Conservation (phyloP, 2,113 vertebrate genomes). For the Rhabdornis inornatus region DNA sequence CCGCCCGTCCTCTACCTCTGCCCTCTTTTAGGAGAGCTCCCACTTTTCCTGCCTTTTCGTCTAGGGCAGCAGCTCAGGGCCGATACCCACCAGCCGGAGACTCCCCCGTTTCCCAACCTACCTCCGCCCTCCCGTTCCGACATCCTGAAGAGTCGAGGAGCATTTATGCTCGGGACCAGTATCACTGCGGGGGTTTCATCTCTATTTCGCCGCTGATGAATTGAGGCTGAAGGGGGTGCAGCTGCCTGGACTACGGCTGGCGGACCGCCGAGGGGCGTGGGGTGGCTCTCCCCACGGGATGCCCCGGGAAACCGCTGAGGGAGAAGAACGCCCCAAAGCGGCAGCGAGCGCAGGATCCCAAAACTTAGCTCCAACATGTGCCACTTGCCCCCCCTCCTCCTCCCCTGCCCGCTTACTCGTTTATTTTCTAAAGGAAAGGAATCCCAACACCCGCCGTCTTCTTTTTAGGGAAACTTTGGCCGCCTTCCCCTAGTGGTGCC, state of each 20-base stretch:
- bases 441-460: neutral
- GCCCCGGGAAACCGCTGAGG: neutral
- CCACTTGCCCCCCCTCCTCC: neutral
- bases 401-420: neutral
- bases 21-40: neutral
- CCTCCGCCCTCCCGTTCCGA: fast-evolving
- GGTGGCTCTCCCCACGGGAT: neutral
- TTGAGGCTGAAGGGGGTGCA: neutral
- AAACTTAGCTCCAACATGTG: neutral
- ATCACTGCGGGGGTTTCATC: neutral
- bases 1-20: neutral
- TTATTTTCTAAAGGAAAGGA: neutral
- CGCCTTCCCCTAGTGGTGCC: neutral
- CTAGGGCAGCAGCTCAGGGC: neutral
- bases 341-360: neutral
- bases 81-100: neutral
- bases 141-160: neutral
- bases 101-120: neutral
- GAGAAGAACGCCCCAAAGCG: neutral
- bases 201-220: neutral
- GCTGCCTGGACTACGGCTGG: neutral
- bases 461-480: neutral
- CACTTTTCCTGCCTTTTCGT: neutral
- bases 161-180: neutral
- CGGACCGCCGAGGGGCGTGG: neutral